Evolutionary conservation across 1,140 invertebrate genomes (phyloP).

Genomic region (Drosophila jambulina): DNA sequence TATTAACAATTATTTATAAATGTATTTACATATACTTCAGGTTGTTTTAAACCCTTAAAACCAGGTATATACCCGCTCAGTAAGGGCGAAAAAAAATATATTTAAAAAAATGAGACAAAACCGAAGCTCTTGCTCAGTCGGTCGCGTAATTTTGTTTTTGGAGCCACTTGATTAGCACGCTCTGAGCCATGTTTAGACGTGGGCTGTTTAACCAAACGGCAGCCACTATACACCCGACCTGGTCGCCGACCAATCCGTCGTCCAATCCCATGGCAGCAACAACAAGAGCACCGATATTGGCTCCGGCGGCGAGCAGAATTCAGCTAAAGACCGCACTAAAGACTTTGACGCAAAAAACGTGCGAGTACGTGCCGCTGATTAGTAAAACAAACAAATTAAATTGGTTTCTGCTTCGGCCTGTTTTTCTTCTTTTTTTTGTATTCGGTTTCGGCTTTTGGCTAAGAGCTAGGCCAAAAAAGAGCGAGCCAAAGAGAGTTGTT

Average conservation of each 20-base stretch:
- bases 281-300: constrained; percentile 39
- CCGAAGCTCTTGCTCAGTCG: constrained; percentile 63
- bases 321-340: constrained; percentile 65
- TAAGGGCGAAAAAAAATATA: constrained; percentile 2
- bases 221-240: constrained; percentile 36
- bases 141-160: constrained; percentile 73
- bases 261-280: constrained; percentile 23
- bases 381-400: constrained; percentile 81
- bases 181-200: constrained; percentile 79
- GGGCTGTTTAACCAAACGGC: constrained; percentile 74
- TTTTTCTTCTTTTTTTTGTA: constrained; percentile 18
- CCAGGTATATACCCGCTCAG: neutral
- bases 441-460: constrained; percentile 16
- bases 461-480: constrained; percentile 42
- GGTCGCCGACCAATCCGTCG: constrained; percentile 19
- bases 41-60: neutral
- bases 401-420: constrained; percentile 47
- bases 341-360: constrained; percentile 71
- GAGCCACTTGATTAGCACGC: constrained; percentile 77
- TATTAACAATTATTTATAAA: neutral
- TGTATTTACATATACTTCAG: neutral
- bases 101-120: constrained; percentile 40
- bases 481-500: constrained; percentile 31
- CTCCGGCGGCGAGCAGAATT: constrained; percentile 43
- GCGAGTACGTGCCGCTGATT: constrained; percentile 76